These are phyloP conservation scores for Halisarca cf. caerulea DNA, from an alignment of 37 sponge, comb jelly and placozoan genomes.

Conservation along the genomic window DNA sequence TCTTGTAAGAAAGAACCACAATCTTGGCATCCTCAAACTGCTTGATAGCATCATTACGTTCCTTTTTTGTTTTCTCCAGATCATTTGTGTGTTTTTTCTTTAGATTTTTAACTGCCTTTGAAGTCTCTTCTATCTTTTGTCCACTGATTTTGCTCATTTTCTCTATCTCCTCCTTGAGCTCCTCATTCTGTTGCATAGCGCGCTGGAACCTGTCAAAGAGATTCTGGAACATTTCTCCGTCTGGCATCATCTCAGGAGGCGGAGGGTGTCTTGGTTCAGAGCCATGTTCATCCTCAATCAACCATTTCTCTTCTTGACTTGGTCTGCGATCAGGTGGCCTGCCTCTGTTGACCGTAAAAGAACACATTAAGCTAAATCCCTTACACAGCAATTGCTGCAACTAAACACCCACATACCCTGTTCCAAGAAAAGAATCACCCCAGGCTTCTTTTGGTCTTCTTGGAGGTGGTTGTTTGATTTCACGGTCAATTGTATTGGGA, in stretches of 20 bases:
- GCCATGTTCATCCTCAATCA: no score
- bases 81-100: neutral
- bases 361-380: no score
- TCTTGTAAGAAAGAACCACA: conserved; percentile 28
- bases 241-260: neutral
- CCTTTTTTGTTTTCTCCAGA: neutral
- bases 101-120: neutral
- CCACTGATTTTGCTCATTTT: neutral
- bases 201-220: neutral
- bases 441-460: no score
- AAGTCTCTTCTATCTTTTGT: neutral
- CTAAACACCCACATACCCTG: no score
- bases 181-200: neutral
- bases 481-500: no score
- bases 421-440: no score
- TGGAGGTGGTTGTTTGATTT: no score
- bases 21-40: conserved; percentile 28
- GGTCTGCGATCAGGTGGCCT: no score
- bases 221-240: neutral
- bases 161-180: neutral
- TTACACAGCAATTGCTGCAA: no score
- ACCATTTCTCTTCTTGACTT: no score
- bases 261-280: no score
- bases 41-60: neutral
- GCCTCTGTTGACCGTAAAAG: no score